Percentiles rank a stretch among this genome's conserved stretches.
Conservation (phyloP, 1,140 invertebrate genomes). For the Colletes gigas region DNA sequence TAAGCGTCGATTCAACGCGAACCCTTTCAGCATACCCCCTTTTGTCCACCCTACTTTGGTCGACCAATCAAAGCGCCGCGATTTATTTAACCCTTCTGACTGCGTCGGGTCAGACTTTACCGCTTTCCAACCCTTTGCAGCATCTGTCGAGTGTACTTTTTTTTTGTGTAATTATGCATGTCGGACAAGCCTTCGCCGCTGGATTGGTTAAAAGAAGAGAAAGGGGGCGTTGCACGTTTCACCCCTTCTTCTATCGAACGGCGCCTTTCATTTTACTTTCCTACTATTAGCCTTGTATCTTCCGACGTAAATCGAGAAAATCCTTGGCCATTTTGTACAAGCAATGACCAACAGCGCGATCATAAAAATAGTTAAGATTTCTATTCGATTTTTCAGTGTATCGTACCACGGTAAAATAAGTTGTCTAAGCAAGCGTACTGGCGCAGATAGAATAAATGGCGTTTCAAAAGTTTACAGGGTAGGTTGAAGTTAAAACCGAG, state of each 20-base stretch:
- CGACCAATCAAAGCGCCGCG: conserved; percentile 64
- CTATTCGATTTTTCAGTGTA: too few species aligned
- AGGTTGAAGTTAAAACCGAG: conserved; percentile 63
- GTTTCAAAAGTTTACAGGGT: conserved; percentile 61
- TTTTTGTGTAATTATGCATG: conserved; percentile 72
- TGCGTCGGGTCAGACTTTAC: conserved; percentile 11
- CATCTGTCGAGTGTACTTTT: conserved; percentile 71
- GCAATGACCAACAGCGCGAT: background rate
- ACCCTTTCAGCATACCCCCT: conserved; percentile 52
- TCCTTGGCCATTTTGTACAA: background rate
- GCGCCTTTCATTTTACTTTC: conserved; percentile 11
- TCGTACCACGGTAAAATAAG: too few species aligned
- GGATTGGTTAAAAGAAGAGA: conserved; percentile 66
- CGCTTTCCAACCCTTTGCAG: conserved; percentile 61
- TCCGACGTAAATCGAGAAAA: background rate
- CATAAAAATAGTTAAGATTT: too few species aligned
- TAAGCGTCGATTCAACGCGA: conserved; percentile 27
- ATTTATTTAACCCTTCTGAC: conserved; percentile 74
- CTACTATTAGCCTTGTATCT: conserved; percentile 7
- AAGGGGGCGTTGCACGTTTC: conserved; percentile 66
- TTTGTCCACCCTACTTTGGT: conserved; percentile 37
- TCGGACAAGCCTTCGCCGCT: conserved; percentile 59
- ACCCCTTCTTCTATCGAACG: conserved; percentile 57
- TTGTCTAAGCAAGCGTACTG: conserved; percentile 28
- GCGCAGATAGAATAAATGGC: conserved; percentile 52